phyloP scores from a whole-genome alignment of 2,888 invertebrate species.

The Temnothorax ravouxi region DNA sequence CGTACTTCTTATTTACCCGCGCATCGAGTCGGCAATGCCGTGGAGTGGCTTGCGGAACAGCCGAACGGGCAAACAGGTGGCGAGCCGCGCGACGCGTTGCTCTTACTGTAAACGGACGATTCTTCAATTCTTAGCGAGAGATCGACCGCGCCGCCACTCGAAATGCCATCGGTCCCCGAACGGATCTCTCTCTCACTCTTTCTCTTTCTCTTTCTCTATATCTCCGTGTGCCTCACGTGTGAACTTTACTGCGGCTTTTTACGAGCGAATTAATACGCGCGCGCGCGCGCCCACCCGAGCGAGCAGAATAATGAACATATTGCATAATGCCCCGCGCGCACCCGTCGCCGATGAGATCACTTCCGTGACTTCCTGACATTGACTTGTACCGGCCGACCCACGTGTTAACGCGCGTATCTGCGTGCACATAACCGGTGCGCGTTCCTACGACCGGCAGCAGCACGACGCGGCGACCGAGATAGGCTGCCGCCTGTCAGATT shows the following conservation, averaged over 20 bases:
- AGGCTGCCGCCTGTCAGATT: conserved; percentile 79
- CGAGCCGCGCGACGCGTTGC: conserved; percentile 44
- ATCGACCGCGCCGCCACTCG: conserved; percentile 38
- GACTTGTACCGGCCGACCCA: conserved; percentile 54
- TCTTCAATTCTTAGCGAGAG: conserved; percentile 56
- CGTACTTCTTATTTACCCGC: conserved; percentile 68
- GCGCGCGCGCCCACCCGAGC: not conserved
- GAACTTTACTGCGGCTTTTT: conserved; percentile 13
- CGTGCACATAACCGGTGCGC: conserved; percentile 40
- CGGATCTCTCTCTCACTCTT: not conserved
- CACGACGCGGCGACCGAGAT: conserved; percentile 39
- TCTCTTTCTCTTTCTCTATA: not conserved
- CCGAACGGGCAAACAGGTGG: conserved; percentile 70
- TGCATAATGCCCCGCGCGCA: conserved; percentile 40
- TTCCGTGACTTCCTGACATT: conserved; percentile 52
- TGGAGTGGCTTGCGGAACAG: conserved; percentile 69
- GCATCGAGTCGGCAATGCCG: conserved; percentile 57
- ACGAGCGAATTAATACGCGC: conserved; percentile 27
- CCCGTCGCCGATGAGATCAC: conserved; percentile 31
- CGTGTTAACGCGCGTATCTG: conserved; percentile 29
- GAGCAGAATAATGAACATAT: conserved; percentile 17
- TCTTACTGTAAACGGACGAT: conserved; percentile 64
- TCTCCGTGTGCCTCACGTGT: not conserved
- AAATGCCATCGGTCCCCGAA: conserved; percentile 47
- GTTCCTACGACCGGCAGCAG: conserved; percentile 49